A percentile compares a stretch with the other conserved stretches of the same genome.
These are phyloP conservation scores for Lineus longissimus DNA, from an alignment of 1,140 invertebrate species.

Conservation along the genomic window DNA sequence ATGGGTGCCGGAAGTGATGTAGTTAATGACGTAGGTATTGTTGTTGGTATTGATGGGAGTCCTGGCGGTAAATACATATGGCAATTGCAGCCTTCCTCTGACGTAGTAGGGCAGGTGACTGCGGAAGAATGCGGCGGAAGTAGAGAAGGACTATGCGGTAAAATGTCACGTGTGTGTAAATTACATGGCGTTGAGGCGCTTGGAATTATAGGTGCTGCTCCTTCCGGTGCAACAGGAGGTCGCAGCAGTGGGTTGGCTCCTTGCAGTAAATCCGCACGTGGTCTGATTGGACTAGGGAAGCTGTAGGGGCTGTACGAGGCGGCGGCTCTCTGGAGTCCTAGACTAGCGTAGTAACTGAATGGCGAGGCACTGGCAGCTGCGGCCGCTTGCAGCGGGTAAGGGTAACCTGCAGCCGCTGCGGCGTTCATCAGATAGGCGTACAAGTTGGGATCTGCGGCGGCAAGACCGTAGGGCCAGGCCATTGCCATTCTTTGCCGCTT, in stretches of 20 bases:
- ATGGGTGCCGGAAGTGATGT: slow-evolving; percentile 1
- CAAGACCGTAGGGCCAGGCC: slow-evolving; percentile 78
- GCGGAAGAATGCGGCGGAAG: background rate
- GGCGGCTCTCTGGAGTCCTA: background rate
- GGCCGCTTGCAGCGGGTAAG: slow-evolving; percentile 30
- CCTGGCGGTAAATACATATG: background rate
- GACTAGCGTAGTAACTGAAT: slow-evolving; percentile 24
- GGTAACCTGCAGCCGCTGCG: slow-evolving; percentile 61
- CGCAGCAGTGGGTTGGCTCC: background rate
- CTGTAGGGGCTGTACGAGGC: background rate
- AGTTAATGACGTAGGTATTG: background rate
- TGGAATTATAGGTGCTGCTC: background rate
- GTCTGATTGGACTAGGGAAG: background rate
- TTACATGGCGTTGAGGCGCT: background rate
- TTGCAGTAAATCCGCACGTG: background rate
- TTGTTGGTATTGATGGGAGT: background rate
- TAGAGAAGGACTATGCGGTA: background rate
- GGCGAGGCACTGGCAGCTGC: slow-evolving; percentile 26
- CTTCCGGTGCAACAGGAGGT: background rate
- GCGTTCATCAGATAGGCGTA: slow-evolving; percentile 88
- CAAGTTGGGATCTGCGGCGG: slow-evolving; percentile 75
- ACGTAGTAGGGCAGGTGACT: background rate
- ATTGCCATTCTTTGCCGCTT: slow-evolving; percentile 90
- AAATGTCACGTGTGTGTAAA: too few species aligned
- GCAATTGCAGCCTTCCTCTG: background rate